These are phyloP conservation scores for Parasteatoda tepidariorum DNA, from an alignment of 1,140 invertebrate genomes.

Conservation along the genomic window DNA sequence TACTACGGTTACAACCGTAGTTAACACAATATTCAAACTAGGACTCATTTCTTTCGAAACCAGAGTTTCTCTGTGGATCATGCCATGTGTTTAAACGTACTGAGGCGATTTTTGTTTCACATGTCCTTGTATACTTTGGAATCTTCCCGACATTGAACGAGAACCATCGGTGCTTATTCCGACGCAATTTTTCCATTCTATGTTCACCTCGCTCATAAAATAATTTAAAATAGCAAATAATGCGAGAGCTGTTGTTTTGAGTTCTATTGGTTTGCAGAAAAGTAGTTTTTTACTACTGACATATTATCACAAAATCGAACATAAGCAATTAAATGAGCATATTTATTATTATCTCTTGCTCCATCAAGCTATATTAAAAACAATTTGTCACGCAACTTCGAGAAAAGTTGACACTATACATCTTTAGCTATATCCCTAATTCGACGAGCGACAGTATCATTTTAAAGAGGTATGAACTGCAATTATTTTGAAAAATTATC, in stretches of 20 bases:
- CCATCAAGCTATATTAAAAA: too few relatives aligned
- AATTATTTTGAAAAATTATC: too few relatives aligned
- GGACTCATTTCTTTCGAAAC: not conserved
- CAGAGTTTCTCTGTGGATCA: not conserved
- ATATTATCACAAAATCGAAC: too few relatives aligned
- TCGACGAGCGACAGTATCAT: too few relatives aligned
- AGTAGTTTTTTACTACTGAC: too few relatives aligned
- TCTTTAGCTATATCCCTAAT: too few relatives aligned
- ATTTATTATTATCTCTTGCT: too few relatives aligned
- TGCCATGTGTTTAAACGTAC: not conserved
- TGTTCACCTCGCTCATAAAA: not conserved
- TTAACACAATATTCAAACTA: not conserved
- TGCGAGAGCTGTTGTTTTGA: not conserved
- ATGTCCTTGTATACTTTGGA: not conserved
- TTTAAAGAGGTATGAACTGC: too few relatives aligned
- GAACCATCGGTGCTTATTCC: not conserved
- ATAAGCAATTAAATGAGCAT: too few relatives aligned
- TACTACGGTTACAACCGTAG: not conserved
- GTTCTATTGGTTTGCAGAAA: not conserved
- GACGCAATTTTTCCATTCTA: not conserved
- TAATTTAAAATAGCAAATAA: not conserved
- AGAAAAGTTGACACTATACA: too few relatives aligned
- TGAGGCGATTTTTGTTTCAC: not conserved
- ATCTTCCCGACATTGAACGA: not conserved
- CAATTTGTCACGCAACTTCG: too few relatives aligned